phyloP scores from a whole-genome alignment of 2,888 invertebrate species.

The Dorcus parallelipipedus region DNA sequence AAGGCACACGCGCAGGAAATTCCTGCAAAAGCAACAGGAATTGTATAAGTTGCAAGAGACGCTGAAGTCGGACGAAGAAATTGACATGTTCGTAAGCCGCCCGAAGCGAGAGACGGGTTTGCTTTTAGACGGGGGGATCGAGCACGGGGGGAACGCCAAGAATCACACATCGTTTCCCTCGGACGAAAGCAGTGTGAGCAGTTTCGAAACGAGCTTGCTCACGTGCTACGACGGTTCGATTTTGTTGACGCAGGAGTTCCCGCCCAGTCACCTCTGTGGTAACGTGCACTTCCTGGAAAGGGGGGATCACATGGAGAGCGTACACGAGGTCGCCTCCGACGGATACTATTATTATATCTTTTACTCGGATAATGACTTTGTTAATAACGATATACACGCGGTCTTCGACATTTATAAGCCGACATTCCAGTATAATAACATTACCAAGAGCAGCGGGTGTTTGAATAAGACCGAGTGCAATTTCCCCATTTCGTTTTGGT shows the following conservation, averaged over 20 bases:
- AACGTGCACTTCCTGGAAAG: conserved; percentile 67
- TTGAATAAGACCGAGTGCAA: conserved; percentile 74
- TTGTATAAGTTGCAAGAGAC: conserved; percentile 24
- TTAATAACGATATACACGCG: conserved; percentile 76
- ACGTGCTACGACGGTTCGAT: conserved; percentile 75
- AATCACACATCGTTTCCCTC: conserved; percentile 53
- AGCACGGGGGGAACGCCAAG: conserved; percentile 71
- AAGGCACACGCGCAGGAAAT: conserved; percentile 20
- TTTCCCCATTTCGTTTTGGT: conserved; percentile 68
- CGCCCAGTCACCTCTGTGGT: conserved; percentile 65
- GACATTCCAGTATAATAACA: conserved; percentile 73
- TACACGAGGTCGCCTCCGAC: conserved; percentile 69
- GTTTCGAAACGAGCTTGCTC: conserved; percentile 75
- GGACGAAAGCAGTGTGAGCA: conserved; percentile 70
- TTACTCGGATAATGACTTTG: conserved; percentile 80
- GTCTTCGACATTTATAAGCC: conserved; percentile 83
- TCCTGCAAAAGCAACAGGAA: conserved; percentile 18
- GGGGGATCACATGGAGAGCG: conserved; percentile 64
- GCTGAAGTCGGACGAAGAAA: conserved; percentile 22
- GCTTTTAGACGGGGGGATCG: conserved; percentile 66
- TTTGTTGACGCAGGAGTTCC: conserved; percentile 68
- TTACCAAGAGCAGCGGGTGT: conserved; percentile 64
- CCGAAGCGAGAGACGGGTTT: conserved; percentile 16
- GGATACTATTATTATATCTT: conserved; percentile 89
- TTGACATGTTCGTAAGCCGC: conserved; percentile 14